Percentiles rank a stretch among this genome's conserved stretches.
Evolutionary conservation across 2,888 invertebrate species (phyloP).

Genomic region (Sphaeridia pumilis): DNA sequence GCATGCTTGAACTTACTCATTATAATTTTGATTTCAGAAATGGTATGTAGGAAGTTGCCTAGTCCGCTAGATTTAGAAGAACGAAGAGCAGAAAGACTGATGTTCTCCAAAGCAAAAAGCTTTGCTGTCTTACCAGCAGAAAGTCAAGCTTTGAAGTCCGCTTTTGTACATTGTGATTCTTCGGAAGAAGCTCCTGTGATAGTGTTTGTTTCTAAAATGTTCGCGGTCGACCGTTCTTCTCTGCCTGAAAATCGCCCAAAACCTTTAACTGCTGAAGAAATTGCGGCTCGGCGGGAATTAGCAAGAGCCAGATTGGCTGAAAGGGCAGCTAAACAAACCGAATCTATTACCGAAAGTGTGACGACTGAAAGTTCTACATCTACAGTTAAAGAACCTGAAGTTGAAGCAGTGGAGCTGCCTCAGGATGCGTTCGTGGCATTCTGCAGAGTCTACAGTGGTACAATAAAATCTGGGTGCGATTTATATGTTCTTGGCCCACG

Average conservation of each 20-base stretch:
- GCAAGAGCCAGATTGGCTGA: conserved; percentile 49
- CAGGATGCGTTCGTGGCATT: conserved; percentile 70
- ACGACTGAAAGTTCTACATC: too few relatives aligned
- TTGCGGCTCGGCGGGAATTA: conserved; percentile 54
- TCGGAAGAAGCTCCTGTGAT: conserved; percentile 53
- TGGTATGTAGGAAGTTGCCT: conserved; percentile 70
- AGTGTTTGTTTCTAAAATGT: conserved; percentile 82
- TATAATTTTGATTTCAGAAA: conserved; percentile 44
- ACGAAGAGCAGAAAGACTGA: conserved; percentile 68
- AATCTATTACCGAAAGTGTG: too few relatives aligned
- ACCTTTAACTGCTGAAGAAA: conserved; percentile 61
- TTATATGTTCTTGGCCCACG: conserved; percentile 77
- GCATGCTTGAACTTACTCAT: too few relatives aligned
- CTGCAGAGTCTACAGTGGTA: conserved; percentile 85
- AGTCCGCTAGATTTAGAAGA: conserved; percentile 61
- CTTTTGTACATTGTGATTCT: conserved; percentile 57
- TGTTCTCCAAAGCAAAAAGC: conserved; percentile 58
- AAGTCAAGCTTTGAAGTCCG: conserved; percentile 58
- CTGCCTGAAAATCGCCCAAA: conserved; percentile 71
- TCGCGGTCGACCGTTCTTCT: conserved; percentile 58
- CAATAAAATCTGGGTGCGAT: conserved; percentile 58
- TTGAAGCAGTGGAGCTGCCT: conserved; percentile 35
- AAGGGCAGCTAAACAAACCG: conserved; percentile 39
- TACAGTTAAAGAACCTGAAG: not conserved
- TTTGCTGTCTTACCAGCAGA: conserved; percentile 55